Evolutionary conservation across 2,888 invertebrate genomes (phyloP).

Genomic region (Harpalus rubripes): DNA sequence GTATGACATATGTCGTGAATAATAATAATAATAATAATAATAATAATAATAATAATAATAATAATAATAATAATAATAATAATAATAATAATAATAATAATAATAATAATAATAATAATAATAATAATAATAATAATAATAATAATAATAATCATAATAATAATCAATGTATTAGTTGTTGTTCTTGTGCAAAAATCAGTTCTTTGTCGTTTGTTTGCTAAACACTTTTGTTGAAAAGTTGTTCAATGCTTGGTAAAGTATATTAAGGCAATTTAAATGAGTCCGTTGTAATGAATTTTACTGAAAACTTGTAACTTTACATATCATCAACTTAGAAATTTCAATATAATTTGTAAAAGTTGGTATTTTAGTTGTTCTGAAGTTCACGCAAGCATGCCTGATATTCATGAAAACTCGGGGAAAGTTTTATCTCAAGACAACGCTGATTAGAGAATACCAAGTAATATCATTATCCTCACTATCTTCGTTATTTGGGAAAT

Average conservation of each 20-base stretch:
- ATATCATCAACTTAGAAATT: constrained; percentile 59
- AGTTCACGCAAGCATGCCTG: constrained; percentile 53
- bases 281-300: constrained; percentile 46
- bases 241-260: constrained; percentile 12
- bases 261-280: constrained; percentile 44
- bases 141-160: neutral
- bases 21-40: neutral
- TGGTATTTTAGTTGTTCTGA: constrained; percentile 48
- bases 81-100: neutral
- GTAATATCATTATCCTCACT: constrained; percentile 53
- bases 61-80: neutral
- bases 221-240: constrained; percentile 23
- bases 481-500: constrained; percentile 57
- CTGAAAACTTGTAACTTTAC: constrained; percentile 49
- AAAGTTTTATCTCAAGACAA: constrained; percentile 61
- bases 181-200: constrained; percentile 4
- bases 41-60: neutral
- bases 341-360: constrained; percentile 62
- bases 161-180: too few relatives aligned
- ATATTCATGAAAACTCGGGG: constrained; percentile 59
- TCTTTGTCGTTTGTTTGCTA: neutral
- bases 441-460: constrained; percentile 62
- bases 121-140: too few relatives aligned
- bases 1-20: neutral
- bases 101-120: neutral